A percentile compares a stretch with the other conserved stretches of the same genome.
Conservation (phyloP, 2,888 invertebrate genomes). For the Eumerus sabulonum region DNA sequence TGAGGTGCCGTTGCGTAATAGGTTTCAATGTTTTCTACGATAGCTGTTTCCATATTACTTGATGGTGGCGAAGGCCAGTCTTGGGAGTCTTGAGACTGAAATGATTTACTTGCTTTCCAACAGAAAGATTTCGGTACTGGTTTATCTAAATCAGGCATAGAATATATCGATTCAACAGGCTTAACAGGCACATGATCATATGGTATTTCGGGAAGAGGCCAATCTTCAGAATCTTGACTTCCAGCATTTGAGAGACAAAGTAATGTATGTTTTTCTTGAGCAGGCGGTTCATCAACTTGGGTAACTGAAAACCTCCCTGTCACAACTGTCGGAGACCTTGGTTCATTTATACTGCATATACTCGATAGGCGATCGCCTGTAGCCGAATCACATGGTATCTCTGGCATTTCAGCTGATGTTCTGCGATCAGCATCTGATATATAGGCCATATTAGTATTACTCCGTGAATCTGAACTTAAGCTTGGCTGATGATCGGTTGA, state of each 20-base stretch:
- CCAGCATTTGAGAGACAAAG: slow-evolving; percentile 80
- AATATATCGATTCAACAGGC: slow-evolving; percentile 75
- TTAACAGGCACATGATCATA: slow-evolving; percentile 78
- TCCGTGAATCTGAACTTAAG: slow-evolving; percentile 90
- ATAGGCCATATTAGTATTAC: slow-evolving; percentile 85
- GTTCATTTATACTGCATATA: slow-evolving; percentile 79
- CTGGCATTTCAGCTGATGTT: slow-evolving; percentile 91
- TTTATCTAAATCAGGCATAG: slow-evolving; percentile 77
- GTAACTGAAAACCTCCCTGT: slow-evolving; percentile 78
- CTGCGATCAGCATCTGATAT: slow-evolving; percentile 89
- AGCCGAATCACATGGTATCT: slow-evolving; percentile 88
- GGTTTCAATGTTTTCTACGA: slow-evolving; percentile 88
- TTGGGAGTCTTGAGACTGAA: slow-evolving; percentile 84
- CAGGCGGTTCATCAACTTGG: slow-evolving; percentile 77
- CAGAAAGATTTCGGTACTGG: slow-evolving; percentile 78
- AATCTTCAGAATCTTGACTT: slow-evolving; percentile 88
- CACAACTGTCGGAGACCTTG: slow-evolving; percentile 79
- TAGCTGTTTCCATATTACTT: slow-evolving; percentile 83
- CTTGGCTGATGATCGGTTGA: slow-evolving; percentile 93
- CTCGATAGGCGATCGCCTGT: slow-evolving; percentile 81
- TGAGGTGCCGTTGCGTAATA: slow-evolving; percentile 89
- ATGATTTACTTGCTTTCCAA: slow-evolving; percentile 77
- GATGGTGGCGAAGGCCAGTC: slow-evolving; percentile 91
- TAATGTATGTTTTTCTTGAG: slow-evolving; percentile 75
- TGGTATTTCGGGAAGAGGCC: slow-evolving; percentile 87